Evolutionary conservation across 2,797 vertebrate species (phyloP), one percentile per base, ranked within the genome.

Genomic region (Fundulus diaphanus): DNA sequence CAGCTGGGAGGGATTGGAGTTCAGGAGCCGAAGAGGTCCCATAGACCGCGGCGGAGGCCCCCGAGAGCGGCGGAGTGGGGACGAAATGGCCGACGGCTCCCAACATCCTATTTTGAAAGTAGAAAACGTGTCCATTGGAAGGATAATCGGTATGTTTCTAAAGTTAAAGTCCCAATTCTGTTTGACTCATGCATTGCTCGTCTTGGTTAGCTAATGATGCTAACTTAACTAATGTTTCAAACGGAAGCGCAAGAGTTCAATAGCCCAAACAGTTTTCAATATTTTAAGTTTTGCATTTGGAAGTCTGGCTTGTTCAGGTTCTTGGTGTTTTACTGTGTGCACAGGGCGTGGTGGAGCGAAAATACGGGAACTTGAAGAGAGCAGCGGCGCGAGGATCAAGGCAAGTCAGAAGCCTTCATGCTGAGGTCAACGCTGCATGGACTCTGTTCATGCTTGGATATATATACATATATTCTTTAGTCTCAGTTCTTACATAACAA

Each of bases 341-440:
- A 92, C 92, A 99, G 98, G 97, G 88, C 96, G 95, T 0, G 97
- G 97, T 46, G 97, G 97, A 80, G 84, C 91, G 72, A 98, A 95
- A 94, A 96, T 99, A 70, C 96, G 95, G 86, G 96, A 99, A 80
- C 94, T 99, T 67, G 94, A 99, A 83, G 95, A 96, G 79, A 92
- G 73, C 69, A 95, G 95, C 0, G 96, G 96, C 68, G 95, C 96
- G 29, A 96, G 93, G 90, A 98, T 99, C 92, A 96, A 98, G 95
- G 98, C 93, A 95, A 88, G 87, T 49, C 3, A 12, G 12, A 20
- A 49, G 6, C 42, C 5, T 44, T 6, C 9, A 9, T 9, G 1
- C 9, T 44, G 11, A 46, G 44, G 12, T 46, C 12, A 11, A 46
- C 12, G 15, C 44, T 46, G 44, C 44, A 46, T 46, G 44, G 44